Evolutionary conservation across 2,797 vertebrate species (phyloP).

Genomic region (Pelochelys cantorii): DNA sequence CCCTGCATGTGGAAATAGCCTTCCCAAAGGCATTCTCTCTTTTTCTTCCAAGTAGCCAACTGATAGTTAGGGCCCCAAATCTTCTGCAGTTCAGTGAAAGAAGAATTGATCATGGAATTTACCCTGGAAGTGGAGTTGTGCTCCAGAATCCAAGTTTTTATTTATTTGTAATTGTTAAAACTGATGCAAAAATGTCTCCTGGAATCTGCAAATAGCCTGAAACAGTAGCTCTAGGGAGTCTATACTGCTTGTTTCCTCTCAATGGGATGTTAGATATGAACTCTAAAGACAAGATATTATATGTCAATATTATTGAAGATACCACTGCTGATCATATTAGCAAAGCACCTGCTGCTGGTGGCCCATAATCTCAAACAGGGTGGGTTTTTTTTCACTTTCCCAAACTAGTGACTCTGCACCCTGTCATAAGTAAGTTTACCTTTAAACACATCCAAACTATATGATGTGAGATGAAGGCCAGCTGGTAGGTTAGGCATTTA

Average conservation of each 20-base stretch:
- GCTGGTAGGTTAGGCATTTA: accelerated
- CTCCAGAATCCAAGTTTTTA: background rate
- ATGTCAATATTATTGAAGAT: background rate
- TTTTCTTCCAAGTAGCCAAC: background rate
- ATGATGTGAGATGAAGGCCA: background rate
- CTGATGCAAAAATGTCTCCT: background rate
- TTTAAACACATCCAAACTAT: background rate
- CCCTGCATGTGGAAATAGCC: background rate
- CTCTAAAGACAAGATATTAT: background rate
- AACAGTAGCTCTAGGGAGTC: background rate
- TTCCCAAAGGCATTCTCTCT: constrained; percentile 3
- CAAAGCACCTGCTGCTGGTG: background rate
- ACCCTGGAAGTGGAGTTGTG: background rate
- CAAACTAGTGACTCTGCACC: background rate
- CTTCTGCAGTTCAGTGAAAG: accelerated
- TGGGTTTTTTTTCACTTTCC: background rate
- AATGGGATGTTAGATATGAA: background rate
- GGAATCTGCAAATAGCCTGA: background rate
- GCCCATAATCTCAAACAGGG: background rate
- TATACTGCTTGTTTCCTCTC: background rate
- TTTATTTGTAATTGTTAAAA: background rate
- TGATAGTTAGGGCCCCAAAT: background rate
- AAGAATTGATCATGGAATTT: background rate
- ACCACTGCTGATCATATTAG: background rate
- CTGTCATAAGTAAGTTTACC: background rate